Conservation (phyloP, 2,797 vertebrate genomes). For the Poeciliopsis paucimaculata region DNA sequence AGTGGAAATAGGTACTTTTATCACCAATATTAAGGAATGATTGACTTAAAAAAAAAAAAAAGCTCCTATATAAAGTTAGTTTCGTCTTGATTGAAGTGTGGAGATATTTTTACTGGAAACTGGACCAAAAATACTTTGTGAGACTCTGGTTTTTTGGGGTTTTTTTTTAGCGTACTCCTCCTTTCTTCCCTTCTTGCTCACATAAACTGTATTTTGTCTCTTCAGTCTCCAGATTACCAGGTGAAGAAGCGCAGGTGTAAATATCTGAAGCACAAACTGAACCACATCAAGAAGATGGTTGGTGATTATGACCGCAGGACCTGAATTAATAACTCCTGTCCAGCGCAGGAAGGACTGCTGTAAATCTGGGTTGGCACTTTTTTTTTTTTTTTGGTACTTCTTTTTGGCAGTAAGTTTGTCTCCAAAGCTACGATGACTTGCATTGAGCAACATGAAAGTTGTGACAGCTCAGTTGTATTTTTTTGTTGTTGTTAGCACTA, state of each 20-base stretch:
- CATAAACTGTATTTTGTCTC: neutral
- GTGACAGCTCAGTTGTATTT: conserved; percentile 5
- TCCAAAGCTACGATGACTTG: neutral
- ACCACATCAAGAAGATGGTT: conserved; percentile 91
- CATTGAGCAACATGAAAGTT: neutral
- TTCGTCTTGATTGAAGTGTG: too few relatives aligned
- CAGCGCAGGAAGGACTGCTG: neutral
- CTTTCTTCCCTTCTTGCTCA: neutral
- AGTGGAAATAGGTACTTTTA: too few relatives aligned
- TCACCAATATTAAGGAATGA: too few relatives aligned
- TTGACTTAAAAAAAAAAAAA: too few relatives aligned
- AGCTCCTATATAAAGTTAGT: too few relatives aligned
- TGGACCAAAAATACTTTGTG: too few relatives aligned
- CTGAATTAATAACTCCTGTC: conserved; percentile 41
- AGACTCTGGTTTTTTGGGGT: too few relatives aligned
- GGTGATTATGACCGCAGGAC: conserved; percentile 80
- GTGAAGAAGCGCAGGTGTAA: conserved; percentile 86
- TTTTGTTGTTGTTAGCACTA: neutral
- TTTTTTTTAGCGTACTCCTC: neutral
- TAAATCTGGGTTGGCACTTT: neutral
- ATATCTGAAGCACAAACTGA: conserved; percentile 88
- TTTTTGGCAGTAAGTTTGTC: neutral
- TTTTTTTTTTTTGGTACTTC: too few relatives aligned
- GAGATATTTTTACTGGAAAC: too few relatives aligned
- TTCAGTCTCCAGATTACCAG: conserved; percentile 85